Percentiles rank a stretch among this genome's conserved stretches.
Evolutionary conservation across 2,113 vertebrate genomes (phyloP).

Genomic region (Spheniscus mendiculus): DNA sequence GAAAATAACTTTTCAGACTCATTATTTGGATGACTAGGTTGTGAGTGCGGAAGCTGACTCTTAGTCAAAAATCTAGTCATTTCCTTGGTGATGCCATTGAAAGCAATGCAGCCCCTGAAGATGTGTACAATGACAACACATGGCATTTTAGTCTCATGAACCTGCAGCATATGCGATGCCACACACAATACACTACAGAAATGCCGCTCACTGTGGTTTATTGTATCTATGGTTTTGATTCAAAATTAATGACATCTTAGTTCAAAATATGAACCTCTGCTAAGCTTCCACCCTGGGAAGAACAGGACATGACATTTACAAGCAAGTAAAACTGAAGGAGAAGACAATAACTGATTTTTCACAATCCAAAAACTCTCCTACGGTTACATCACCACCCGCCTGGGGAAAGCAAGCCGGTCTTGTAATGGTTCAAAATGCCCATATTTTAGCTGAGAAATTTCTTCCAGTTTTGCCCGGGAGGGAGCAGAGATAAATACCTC

Average conservation of each 20-base stretch:
- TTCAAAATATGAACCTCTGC: background rate
- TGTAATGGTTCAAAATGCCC: background rate
- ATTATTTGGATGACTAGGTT: background rate
- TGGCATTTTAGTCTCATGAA: background rate
- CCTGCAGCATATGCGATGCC: background rate
- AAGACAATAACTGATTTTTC: background rate
- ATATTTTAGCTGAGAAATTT: background rate
- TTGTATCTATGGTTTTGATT: background rate
- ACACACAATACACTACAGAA: background rate
- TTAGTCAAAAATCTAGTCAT: background rate
- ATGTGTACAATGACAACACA: rapidly evolving
- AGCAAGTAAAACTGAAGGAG: background rate
- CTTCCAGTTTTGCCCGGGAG: background rate
- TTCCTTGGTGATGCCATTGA: background rate
- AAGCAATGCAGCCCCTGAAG: background rate
- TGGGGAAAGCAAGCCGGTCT: background rate
- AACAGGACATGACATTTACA: background rate
- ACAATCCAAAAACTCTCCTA: background rate
- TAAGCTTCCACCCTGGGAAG: background rate
- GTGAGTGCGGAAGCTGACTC: background rate
- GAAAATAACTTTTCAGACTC: background rate
- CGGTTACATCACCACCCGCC: background rate
- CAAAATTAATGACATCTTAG: background rate
- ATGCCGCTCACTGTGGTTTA: rapidly evolving
- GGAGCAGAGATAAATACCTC: background rate